Conservation (phyloP, 2,888 invertebrate species). For the Calephelis perditalis region DNA sequence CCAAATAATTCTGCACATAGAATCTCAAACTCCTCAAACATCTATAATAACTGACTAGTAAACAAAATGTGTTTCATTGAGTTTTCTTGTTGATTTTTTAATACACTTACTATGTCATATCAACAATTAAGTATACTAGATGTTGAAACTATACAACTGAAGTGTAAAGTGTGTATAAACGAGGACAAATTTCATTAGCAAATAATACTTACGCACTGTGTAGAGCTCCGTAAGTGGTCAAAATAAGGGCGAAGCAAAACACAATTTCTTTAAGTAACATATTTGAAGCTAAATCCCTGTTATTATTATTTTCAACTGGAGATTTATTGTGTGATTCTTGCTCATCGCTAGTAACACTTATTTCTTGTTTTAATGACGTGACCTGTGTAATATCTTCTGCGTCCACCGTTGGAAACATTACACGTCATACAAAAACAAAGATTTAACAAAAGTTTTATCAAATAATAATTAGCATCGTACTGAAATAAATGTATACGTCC, state of each 20-base stretch:
- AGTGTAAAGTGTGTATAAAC: too few species aligned
- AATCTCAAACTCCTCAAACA: background rate
- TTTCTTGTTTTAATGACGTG: slow-evolving; percentile 60
- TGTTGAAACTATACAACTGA: too few species aligned
- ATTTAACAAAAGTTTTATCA: slow-evolving; percentile 36
- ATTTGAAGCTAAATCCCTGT: slow-evolving; percentile 64
- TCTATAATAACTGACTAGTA: background rate
- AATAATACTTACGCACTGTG: slow-evolving; percentile 81
- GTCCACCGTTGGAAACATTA: slow-evolving; percentile 75
- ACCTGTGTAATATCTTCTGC: slow-evolving; percentile 65
- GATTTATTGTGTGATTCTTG: slow-evolving; percentile 51
- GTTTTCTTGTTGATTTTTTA: background rate
- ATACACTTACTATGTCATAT: too few species aligned
- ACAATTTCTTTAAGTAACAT: slow-evolving; percentile 81
- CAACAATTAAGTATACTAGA: too few species aligned
- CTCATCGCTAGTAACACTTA: slow-evolving; percentile 60
- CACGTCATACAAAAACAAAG: slow-evolving; percentile 72
- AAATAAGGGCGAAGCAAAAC: slow-evolving; percentile 80
- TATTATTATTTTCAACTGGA: slow-evolving; percentile 50
- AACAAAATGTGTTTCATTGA: background rate
- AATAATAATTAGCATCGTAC: slow-evolving; percentile 47
- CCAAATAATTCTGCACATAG: background rate
- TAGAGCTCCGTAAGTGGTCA: slow-evolving; percentile 83
- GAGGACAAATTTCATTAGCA: too few species aligned
- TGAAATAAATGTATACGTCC: slow-evolving; percentile 28